phyloP scores from a whole-genome alignment of 2,888 invertebrate species.

The Teleiodes luculella region DNA sequence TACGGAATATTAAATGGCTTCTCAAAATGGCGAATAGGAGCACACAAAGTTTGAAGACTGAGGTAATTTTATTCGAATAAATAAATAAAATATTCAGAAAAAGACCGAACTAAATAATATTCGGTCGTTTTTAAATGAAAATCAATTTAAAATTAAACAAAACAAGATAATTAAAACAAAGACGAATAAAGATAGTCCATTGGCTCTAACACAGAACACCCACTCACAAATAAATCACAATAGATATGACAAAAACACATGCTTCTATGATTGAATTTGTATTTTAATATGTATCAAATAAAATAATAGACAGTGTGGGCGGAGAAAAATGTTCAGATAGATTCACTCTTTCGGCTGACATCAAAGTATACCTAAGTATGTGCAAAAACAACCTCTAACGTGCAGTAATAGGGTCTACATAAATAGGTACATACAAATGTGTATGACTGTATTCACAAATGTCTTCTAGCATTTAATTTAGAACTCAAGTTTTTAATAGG shows the following conservation, averaged over 20 bases:
- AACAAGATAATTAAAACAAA: too few species aligned
- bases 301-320: slow-evolving; percentile 11
- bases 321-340: slow-evolving; percentile 1
- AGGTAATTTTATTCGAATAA: too few species aligned
- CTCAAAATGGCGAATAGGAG: too few species aligned
- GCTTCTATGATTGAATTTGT: slow-evolving; percentile 14
- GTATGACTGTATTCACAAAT: not conserved
- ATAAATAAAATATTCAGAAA: too few species aligned
- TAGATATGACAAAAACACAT: slow-evolving; percentile 9
- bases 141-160: too few species aligned
- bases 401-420: too few species aligned
- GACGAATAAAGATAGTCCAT: not conserved
- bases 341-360: not conserved
- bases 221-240: slow-evolving; percentile 4
- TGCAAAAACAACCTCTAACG: not conserved
- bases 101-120: too few species aligned
- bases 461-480: not conserved
- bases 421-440: not conserved
- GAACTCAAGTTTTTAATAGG: not conserved
- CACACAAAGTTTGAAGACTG: too few species aligned
- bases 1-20: not conserved
- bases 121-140: too few species aligned
- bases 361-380: not conserved
- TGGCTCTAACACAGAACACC: not conserved
- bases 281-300: slow-evolving; percentile 10